Percentiles rank a stretch among this genome's conserved stretches.
Evolutionary conservation across 2,888 invertebrate species (phyloP).

Genomic region (Bedellia somnulentella): DNA sequence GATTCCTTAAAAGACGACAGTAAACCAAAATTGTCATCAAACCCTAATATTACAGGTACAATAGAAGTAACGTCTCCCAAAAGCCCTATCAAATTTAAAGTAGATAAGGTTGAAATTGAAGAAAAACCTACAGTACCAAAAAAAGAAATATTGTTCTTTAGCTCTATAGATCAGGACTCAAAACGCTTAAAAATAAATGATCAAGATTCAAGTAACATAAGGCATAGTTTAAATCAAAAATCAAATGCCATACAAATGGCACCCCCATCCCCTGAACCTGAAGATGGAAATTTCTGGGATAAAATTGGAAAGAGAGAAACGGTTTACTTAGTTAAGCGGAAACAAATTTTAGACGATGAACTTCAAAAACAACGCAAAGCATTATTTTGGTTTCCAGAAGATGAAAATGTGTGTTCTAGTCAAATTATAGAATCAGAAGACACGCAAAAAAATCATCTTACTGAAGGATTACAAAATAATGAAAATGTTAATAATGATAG

Average conservation of each 20-base stretch:
- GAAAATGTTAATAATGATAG: too few species aligned
- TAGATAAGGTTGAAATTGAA: conserved; percentile 63
- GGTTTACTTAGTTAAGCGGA: conserved; percentile 61
- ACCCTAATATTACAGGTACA: conserved; percentile 27
- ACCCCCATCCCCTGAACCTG: conserved; percentile 39
- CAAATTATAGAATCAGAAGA: too few species aligned
- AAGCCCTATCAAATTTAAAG: conserved; percentile 52
- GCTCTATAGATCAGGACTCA: conserved; percentile 22
- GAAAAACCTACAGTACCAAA: conserved; percentile 39
- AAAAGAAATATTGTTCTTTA: conserved; percentile 42
- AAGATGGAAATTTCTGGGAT: conserved; percentile 65
- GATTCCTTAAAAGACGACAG: conserved; percentile 15
- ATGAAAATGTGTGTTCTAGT: conserved; percentile 13
- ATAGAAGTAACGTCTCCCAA: conserved; percentile 50
- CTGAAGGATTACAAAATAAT: too few species aligned
- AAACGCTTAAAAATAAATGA: conserved; percentile 15
- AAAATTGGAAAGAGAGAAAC: conserved; percentile 67
- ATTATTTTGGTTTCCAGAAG: conserved; percentile 40
- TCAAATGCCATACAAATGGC: too few species aligned
- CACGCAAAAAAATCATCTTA: too few species aligned
- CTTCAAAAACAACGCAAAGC: conserved; percentile 33
- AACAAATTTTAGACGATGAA: conserved; percentile 44
- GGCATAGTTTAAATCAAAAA: conserved; percentile 7
- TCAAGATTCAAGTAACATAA: conserved; percentile 13
- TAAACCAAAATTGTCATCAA: conserved; percentile 32